Conservation (phyloP, 1,140 invertebrate species). For the Zaprionus inermis region DNA sequence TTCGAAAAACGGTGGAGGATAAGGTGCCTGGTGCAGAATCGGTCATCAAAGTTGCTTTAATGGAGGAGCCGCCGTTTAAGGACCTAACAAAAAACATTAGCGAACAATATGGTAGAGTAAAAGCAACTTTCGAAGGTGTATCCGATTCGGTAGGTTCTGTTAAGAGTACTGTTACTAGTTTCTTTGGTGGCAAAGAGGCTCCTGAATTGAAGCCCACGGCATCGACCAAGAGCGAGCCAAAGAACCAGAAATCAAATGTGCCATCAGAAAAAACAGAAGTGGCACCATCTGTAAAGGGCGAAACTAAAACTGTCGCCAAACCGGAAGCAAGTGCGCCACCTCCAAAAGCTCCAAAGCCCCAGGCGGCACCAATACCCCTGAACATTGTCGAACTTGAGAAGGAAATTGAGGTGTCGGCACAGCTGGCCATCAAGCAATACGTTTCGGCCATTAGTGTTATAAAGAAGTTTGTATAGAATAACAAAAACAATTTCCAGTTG, state of each 20-base stretch:
- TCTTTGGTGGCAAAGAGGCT: conserved; percentile 63
- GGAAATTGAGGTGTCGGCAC: conserved; percentile 85
- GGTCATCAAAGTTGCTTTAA: conserved; percentile 88
- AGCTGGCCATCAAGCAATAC: conserved; percentile 86
- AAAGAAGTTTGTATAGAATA: conserved; percentile 61
- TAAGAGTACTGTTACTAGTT: conserved; percentile 67
- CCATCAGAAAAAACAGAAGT: conserved; percentile 35
- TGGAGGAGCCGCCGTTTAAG: conserved; percentile 87
- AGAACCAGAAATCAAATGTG: conserved; percentile 17
- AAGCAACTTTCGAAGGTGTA: conserved; percentile 59
- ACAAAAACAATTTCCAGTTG: background rate
- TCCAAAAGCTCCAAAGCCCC: conserved; percentile 12
- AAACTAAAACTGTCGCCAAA: conserved; percentile 23
- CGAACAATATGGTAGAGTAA: conserved; percentile 66
- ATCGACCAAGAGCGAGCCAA: conserved; percentile 2
- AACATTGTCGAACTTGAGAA: conserved; percentile 85
- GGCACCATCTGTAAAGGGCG: conserved; percentile 12
- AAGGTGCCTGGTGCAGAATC: conserved; percentile 89
- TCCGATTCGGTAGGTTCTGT: conserved; percentile 57
- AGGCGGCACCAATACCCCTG: conserved; percentile 53
- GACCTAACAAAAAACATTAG: conserved; percentile 82
- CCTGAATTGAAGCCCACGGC: conserved; percentile 40
- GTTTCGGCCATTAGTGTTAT: conserved; percentile 85
- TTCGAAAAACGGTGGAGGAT: conserved; percentile 87
- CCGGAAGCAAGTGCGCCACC: conserved; percentile 5